Percentiles rank a stretch among this genome's conserved stretches.
Evolutionary conservation across 2,797 vertebrate species (phyloP).

Genomic region (Caiman crocodilus): DNA sequence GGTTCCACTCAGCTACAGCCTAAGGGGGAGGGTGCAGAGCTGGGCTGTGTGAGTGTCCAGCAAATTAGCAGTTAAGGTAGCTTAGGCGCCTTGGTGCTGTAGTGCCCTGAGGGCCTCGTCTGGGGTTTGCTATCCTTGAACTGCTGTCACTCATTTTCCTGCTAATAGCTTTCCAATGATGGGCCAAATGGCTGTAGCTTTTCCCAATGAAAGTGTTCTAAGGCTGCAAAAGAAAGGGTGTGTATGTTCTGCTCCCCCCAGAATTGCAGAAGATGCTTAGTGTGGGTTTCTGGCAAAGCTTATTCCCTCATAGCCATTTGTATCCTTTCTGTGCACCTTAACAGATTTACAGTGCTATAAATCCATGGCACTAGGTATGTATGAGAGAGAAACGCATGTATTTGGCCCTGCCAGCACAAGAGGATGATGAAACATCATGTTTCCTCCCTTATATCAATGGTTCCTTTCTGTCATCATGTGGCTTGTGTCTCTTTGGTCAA

Average conservation of each 20-base stretch:
- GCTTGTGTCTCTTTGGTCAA: neutral
- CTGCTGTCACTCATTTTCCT: slow-evolving; percentile 61
- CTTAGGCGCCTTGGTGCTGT: slow-evolving; percentile 76
- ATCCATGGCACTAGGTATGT: neutral
- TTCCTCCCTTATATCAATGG: neutral
- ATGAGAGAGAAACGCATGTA: neutral
- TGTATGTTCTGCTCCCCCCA: neutral
- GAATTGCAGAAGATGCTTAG: neutral
- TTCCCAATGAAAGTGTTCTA: slow-evolving; percentile 18
- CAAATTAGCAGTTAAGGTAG: slow-evolving; percentile 75
- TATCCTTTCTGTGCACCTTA: neutral
- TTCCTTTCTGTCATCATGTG: neutral
- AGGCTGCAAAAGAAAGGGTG: neutral
- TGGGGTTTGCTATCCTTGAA: slow-evolving; percentile 69
- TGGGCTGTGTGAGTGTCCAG: slow-evolving; percentile 75
- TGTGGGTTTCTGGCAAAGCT: neutral
- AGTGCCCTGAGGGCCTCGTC: slow-evolving; percentile 66
- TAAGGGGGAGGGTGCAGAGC: slow-evolving; percentile 70
- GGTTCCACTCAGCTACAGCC: slow-evolving; percentile 77
- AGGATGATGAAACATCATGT: too few species aligned
- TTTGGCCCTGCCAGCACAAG: neutral
- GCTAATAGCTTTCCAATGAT: slow-evolving; percentile 64
- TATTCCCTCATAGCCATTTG: neutral
- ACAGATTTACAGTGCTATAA: neutral
- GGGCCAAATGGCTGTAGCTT: neutral